Conservation (phyloP, 2,797 vertebrate species). For the Aulostomus chinensis region DNA sequence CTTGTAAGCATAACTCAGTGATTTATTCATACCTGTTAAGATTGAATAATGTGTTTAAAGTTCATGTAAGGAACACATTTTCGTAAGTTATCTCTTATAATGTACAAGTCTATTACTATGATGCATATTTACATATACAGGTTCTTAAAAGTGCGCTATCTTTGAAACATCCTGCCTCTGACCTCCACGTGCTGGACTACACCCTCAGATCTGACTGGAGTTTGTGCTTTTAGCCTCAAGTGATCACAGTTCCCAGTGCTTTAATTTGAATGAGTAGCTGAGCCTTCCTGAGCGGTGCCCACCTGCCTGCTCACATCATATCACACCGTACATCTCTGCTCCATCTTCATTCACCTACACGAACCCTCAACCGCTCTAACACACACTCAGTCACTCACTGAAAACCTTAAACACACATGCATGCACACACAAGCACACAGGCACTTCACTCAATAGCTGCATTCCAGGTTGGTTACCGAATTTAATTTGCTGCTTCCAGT, state of each 20-base stretch:
- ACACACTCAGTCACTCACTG: too few species aligned
- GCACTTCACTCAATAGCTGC: conserved; percentile 61
- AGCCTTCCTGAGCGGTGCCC: too few species aligned
- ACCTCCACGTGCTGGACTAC: conserved; percentile 5
- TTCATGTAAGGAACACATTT: too few species aligned
- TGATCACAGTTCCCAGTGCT: conserved; percentile 57
- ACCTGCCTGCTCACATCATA: conserved; percentile 49
- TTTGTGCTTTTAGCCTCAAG: conserved; percentile 60
- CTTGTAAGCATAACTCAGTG: too few species aligned
- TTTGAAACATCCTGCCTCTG: too few species aligned
- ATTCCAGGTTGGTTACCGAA: conserved; percentile 70
- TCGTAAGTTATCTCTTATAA: too few species aligned
- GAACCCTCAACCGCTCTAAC: conserved; percentile 35
- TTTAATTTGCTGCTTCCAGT: conserved; percentile 68
- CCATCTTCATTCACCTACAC: conserved; percentile 57
- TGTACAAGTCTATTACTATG: too few species aligned
- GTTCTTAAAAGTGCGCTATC: too few species aligned
- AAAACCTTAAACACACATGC: conserved; percentile 14
- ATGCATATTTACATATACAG: too few species aligned
- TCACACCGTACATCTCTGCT: conserved; percentile 54
- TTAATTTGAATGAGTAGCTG: conserved; percentile 66
- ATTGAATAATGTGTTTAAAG: too few species aligned
- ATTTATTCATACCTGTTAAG: too few species aligned
- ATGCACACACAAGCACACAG: conserved; percentile 10
- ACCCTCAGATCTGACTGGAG: conserved; percentile 31